Evolutionary conservation across 2,888 invertebrate genomes (phyloP).

Genomic region (Neoscelio sp.): DNA sequence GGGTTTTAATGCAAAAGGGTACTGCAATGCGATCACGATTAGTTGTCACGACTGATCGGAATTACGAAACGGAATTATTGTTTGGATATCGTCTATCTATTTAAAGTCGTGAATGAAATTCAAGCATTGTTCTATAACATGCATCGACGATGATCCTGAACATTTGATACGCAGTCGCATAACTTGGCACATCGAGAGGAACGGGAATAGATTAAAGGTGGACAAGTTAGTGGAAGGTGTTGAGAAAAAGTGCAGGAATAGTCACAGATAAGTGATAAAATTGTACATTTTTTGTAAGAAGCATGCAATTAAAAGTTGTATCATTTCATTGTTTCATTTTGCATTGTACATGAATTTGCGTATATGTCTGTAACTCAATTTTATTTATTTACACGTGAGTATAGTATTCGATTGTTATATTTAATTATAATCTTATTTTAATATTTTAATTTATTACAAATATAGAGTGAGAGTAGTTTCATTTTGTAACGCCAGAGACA

Average conservation of each 20-base stretch:
- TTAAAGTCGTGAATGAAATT: conserved; percentile 30
- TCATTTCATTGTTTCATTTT: too few relatives aligned
- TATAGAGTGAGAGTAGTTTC: too few relatives aligned
- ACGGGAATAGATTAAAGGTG: conserved; percentile 27
- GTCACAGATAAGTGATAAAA: too few relatives aligned
- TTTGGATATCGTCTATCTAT: conserved; percentile 12
- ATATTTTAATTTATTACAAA: too few relatives aligned
- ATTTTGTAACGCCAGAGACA: too few relatives aligned
- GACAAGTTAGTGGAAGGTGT: neutral
- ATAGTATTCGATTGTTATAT: too few relatives aligned
- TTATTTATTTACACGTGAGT: too few relatives aligned
- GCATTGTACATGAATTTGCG: too few relatives aligned
- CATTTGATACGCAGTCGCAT: conserved; percentile 25
- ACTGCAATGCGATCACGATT: conserved; percentile 20
- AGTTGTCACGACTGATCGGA: conserved; percentile 14
- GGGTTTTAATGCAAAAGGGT: conserved; percentile 8
- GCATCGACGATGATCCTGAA: conserved; percentile 4
- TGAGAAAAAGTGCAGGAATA: neutral
- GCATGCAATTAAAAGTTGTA: too few relatives aligned
- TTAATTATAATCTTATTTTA: too few relatives aligned
- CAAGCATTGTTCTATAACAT: neutral
- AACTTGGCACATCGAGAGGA: conserved; percentile 32
- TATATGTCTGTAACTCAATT: too few relatives aligned
- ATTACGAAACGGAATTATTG: conserved; percentile 17
- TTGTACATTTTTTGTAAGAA: too few relatives aligned